Base-by-base conservation (phyloP, 2,797 vertebrate genomes). In the Halcyon badia region DNA sequence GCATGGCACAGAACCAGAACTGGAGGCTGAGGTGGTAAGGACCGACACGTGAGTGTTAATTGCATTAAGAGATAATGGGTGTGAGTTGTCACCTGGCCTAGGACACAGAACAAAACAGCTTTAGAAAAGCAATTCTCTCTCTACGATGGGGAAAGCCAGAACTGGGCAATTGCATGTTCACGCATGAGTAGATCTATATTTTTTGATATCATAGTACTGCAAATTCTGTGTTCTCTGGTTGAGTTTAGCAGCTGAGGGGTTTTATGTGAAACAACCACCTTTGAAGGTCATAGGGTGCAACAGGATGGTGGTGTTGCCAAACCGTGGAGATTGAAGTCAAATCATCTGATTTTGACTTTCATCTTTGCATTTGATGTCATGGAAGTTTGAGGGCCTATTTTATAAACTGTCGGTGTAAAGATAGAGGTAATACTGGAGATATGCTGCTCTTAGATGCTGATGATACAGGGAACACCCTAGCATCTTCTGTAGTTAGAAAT, bases 61-160 rank as follows among this genome's bases (percentile, higher is more conserved):
- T 95, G 77, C 69, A 77, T 96, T 95, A 93, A 76, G 87, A 95
- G 64, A 18, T 28, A 60, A 83, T 83, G 87, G 80, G 72, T 54
- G 95, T 88, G 58, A 61, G 65, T 75, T 58, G 69, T 88, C 70
- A 69, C 54, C 77, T 86, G 83, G 79, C 49, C 80, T 78, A 69
- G 69, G 72, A 42, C 33, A n/a, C 37, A 42, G 72, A 80, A 28
- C 48, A 64, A 35, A 92, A 89, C 69, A 69, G 61, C 88, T 88
- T 94, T 91, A 57, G 33, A 86, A 83, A n/a, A 68, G 58, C 54
- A 73, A 0, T 84, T 76, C 35, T 81, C 49, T 76, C n/a, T 81
- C 52, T 30, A 26, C 65, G 19, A 11, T 4, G 4, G 48, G 46
- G 35, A 83, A 72, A 49, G 48, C 28, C 54, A 56, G 56, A 77